Conservation (phyloP, 2,113 vertebrate species). For the Nothoprocta perdicaria region DNA sequence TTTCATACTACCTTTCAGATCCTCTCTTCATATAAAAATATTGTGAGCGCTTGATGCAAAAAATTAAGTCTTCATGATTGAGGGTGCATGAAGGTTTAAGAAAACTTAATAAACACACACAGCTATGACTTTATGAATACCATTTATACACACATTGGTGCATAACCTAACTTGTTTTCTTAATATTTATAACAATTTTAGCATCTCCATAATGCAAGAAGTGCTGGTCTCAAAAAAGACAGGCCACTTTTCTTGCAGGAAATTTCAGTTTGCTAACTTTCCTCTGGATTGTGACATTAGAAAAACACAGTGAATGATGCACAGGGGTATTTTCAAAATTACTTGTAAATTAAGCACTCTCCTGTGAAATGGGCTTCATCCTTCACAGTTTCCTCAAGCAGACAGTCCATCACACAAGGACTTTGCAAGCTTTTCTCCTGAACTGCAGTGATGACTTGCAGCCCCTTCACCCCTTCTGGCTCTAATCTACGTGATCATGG, state of each 20-base stretch:
- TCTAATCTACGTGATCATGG: neutral
- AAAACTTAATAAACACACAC: neutral
- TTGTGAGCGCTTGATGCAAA: neutral
- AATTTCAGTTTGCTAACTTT: neutral
- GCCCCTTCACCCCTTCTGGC: neutral
- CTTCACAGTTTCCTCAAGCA: neutral
- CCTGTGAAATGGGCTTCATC: neutral
- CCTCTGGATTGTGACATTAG: neutral
- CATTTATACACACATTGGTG: neutral
- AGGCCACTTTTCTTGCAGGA: neutral
- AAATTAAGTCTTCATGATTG: slow-evolving; percentile 9
- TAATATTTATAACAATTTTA: neutral
- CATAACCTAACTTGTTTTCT: neutral
- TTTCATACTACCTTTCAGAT: slow-evolving; percentile 11
- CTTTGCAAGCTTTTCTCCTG: neutral
- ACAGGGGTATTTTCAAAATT: neutral
- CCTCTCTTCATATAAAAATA: neutral
- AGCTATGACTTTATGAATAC: neutral
- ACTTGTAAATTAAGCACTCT: neutral
- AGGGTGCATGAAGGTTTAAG: neutral
- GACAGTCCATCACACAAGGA: neutral
- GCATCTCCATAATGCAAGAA: neutral
- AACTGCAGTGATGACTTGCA: neutral
- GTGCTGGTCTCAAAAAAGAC: neutral
- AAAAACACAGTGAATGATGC: neutral